Percentiles rank a stretch among this genome's conserved stretches.
Evolutionary conservation across 2,797 vertebrate genomes (phyloP).

Genomic region (Onychomys leucogaster): DNA sequence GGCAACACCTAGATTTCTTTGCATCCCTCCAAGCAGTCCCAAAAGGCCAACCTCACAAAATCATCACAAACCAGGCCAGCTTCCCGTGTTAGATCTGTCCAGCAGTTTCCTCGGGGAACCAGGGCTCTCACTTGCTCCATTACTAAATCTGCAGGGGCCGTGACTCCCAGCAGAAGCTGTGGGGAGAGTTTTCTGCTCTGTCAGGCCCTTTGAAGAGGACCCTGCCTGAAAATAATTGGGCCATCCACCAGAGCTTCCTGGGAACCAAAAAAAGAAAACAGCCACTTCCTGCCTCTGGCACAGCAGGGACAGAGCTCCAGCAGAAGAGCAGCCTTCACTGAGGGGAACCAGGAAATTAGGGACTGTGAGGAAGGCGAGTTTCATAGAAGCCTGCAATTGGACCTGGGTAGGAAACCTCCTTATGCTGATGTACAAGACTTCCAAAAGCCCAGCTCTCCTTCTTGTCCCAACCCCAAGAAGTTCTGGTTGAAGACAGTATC

Average conservation of each 20-base stretch:
- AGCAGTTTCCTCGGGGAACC: not conserved
- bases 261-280: not conserved
- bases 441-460: not conserved
- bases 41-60: not conserved
- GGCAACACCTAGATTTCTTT: not conserved
- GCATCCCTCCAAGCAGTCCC: not conserved
- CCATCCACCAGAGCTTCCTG: not conserved
- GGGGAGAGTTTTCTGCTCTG: not conserved
- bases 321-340: not conserved
- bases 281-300: not conserved
- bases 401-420: not conserved
- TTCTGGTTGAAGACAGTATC: not conserved
- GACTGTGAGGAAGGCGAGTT: fast-evolving
- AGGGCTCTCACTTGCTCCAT: not conserved
- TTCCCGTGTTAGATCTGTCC: not conserved
- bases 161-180: not conserved
- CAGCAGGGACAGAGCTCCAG: not conserved
- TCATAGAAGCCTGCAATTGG: not conserved
- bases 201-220: slow-evolving; percentile 47
- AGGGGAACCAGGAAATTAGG: not conserved
- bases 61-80: not conserved
- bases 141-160: not conserved
- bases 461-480: not conserved
- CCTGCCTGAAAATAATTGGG: slow-evolving; percentile 50
- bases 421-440: not conserved